Evolutionary conservation across 2,113 vertebrate genomes (phyloP), one percentile per base, ranked within the genome.

Genomic region (Nymphicus hollandicus): DNA sequence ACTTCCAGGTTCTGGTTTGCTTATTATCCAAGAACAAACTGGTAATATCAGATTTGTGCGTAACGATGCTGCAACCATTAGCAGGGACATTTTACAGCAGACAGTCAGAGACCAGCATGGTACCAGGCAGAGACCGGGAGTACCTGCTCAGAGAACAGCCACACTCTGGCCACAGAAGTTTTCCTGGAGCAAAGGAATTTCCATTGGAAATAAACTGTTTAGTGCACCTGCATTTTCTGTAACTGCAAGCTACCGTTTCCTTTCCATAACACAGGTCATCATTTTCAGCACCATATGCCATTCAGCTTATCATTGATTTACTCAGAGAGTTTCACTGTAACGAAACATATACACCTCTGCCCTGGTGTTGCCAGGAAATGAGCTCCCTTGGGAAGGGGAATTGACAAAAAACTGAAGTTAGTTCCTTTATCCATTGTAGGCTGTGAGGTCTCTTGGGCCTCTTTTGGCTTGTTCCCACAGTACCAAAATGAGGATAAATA

Each of bases 71-170:
- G 10, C 47, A 91, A 5, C 17, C 50, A 17, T n/a, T 33, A 74
- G n/a, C 33, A 60, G 2, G 31, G 44, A 72, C 17, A 58, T 39
- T n/a, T 49, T 72, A 28, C 20, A 47, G 29, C 71, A 44, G 20
- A 33, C 28, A 66, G 9, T 33, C 33, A 69, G 28, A 52, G n/a
- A 47, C 7, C 10, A 61, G 9, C 0, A 0, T 1, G 2, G 10
- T 44, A 24, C 14, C 3, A 1, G 13, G 9, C 14, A 76, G 25
- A 28, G 50, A 81, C 11, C 23, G 55, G 29, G 7, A 52, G 2
- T 12, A 65, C 11, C 52, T 50, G 50, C 17, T 4, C 66, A 60
- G 16, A 71, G 12, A 20, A 29, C 4, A 81, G 56, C 11, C 44
- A 44, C 4, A 2, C 14, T 65, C 46, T 20, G 8, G 16, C 8